Base-by-base conservation (phyloP, 2,113 vertebrate species). In the Nothobranchius furzeri region DNA sequence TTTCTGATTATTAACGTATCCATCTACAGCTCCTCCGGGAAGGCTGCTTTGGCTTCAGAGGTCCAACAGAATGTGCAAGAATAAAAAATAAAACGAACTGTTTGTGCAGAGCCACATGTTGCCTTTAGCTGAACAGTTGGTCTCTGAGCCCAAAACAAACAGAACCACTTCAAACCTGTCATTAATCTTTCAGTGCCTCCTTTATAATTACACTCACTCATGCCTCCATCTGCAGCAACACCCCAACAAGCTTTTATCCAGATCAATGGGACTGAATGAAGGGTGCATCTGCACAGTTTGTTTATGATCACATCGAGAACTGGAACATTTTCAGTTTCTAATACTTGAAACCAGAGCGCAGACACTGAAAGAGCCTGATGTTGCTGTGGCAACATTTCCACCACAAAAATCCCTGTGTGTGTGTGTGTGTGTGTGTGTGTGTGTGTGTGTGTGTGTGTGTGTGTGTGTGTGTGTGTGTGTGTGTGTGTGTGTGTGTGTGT, bases 1-100 rank as follows among this genome's bases (percentile, higher is more conserved):
- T 10, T 70, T 55, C 60, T 68, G 24, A 73, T 75, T 68, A 70
- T 70, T 70, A 65, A 78, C 67, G 20, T 60, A 9, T 77, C 73
- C 66, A 63, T 66, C 69, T 70, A 58, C 48, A 40, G 57, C 53
- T 71, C 40, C 51, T 68, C 51, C 37, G 46, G 17, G 45, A 70
- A n/a, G 62, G 12, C 59, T 25, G 30, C 0, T 3, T 24, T 10
- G 36, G 61, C 24, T 42, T 0, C 42, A 74, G 2, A 59, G 51
- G 46, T 70, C 68, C 17, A 51, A 64, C 30, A 70, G 73, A 73
- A 58, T 1, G 42, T 12, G 35, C 20, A 20, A 43, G n/a, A 47
- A 8, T 40, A 40, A 40, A 40, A 40, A 40, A 52, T 20, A 53
- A 48, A 50, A 2, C 0, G 51, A 64, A 64, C n/a, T 24, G 48